Base-by-base conservation (phyloP, 2,797 vertebrate species). In the Pyrocephalus nanus region DNA sequence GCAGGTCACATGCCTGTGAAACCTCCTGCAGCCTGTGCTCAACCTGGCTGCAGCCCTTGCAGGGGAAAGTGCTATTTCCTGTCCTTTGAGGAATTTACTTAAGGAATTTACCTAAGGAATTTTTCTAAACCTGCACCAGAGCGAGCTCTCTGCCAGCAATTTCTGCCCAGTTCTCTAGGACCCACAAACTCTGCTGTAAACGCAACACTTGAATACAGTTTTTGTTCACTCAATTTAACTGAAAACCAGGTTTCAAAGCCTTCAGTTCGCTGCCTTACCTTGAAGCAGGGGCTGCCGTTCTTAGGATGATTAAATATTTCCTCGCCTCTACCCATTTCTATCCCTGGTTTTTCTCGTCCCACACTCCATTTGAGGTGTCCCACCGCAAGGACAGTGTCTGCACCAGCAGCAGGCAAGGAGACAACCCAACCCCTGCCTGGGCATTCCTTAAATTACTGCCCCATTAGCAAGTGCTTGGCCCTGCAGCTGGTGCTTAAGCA, bases 311-410 rank as follows among this genome's bases (percentile, higher is more conserved):
- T 62, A 70, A 84, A 9, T 19, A 53, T 73, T 82, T 85, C 67
- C 77, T 64, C 21, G 8, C 57, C 43, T 78, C n/a, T 25, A 54
- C 51, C 71, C n/a, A 0, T 73, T 84, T 51, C 30, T 79, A 11
- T 27, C n/a, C 6, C 26, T 12, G 29, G 30, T 65, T 75, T 30
- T 75, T 65, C 43, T 72, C 14, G 2, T n/a, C 43, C 29, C 6
- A 0, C 11, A 13, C 25, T 74, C 38, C 26, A 9, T 26, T 60
- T 38, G 43, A 53, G 21, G 12, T 7, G 3, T 19, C 30, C 11
- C 38, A 48, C 42, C 7, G 4, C 0, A 2, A 26, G n/a, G 17
- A 36, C 42, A 23, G 7, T 1, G 1, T 3, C 54, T n/a, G 2
- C 32, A 50, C 21, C 23, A 58, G 8, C 9, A 79, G 7, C 34